Evolutionary conservation across 2,797 vertebrate species (phyloP).

Genomic region (Lithobates sylvaticus): DNA sequence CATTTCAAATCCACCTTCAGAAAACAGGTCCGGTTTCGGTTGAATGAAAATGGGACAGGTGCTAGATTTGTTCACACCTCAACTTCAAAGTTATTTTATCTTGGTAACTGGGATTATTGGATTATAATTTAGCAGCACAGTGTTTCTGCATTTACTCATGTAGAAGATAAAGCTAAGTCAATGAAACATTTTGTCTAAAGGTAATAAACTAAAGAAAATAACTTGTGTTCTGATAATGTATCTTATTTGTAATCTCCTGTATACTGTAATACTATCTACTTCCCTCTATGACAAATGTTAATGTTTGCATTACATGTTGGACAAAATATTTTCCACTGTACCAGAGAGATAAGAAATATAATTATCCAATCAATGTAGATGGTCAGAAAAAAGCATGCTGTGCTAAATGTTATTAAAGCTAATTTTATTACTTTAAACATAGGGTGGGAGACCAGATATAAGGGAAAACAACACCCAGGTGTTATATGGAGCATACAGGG

Average conservation of each 20-base stretch:
- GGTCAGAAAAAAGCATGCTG: not conserved
- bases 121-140: conserved; percentile 11
- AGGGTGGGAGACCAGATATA: not conserved
- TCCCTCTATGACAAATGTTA: not conserved
- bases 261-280: conserved; percentile 12
- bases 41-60: conserved; percentile 23
- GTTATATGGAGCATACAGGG: too few relatives aligned
- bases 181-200: conserved; percentile 18
- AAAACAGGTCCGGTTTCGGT: conserved; percentile 11
- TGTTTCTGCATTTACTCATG: conserved; percentile 7
- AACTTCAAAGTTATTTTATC: conserved; percentile 35
- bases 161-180: conserved; percentile 11
- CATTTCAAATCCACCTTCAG: conserved; percentile 1
- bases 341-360: not conserved
- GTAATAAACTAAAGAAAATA: conserved; percentile 10
- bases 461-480: not conserved
- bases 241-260: conserved; percentile 3
- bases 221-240: conserved; percentile 7
- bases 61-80: conserved; percentile 22
- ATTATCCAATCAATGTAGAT: not conserved
- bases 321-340: not conserved
- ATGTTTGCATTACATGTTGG: conserved; percentile 2
- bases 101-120: not conserved
- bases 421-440: not conserved
- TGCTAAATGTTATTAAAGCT: not conserved